A percentile compares a stretch with the other conserved stretches of the same genome.
Conservation (phyloP, 2,113 vertebrate genomes). For the Ochotona curzoniae region DNA sequence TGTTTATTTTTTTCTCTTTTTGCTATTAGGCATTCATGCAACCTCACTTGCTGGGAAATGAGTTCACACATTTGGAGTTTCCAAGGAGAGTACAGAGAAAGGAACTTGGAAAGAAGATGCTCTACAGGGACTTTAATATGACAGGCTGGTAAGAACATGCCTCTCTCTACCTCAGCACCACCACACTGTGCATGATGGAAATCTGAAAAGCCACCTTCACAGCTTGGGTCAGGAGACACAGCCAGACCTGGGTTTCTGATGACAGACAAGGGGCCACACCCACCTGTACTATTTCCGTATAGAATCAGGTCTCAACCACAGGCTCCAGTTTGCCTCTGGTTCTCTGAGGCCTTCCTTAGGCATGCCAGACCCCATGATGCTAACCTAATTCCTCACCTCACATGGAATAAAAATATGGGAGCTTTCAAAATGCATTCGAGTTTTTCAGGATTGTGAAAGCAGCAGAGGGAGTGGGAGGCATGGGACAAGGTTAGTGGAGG, state of each 20-base stretch:
- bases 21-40: constrained; percentile 95
- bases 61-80: constrained; percentile 99
- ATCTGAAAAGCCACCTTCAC: neutral
- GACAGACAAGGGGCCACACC: neutral
- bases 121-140: constrained; percentile 99
- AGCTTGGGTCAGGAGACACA: neutral
- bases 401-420: neutral
- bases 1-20: neutral
- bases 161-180: neutral
- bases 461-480: neutral
- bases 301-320: neutral
- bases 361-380: neutral
- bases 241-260: neutral
- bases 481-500: neutral
- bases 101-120: constrained; percentile 98
- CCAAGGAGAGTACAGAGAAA: constrained; percentile 97
- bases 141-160: constrained; percentile 93
- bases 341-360: neutral
- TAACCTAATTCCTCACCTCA: neutral
- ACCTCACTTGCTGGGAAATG: constrained; percentile 97
- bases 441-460: neutral
- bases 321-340: neutral
- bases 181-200: neutral
- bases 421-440: constrained; percentile 13
- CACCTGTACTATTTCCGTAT: rapidly evolving